Evolutionary conservation across 2,888 invertebrate genomes (phyloP).

Genomic region (Sinhomidia bicolor): DNA sequence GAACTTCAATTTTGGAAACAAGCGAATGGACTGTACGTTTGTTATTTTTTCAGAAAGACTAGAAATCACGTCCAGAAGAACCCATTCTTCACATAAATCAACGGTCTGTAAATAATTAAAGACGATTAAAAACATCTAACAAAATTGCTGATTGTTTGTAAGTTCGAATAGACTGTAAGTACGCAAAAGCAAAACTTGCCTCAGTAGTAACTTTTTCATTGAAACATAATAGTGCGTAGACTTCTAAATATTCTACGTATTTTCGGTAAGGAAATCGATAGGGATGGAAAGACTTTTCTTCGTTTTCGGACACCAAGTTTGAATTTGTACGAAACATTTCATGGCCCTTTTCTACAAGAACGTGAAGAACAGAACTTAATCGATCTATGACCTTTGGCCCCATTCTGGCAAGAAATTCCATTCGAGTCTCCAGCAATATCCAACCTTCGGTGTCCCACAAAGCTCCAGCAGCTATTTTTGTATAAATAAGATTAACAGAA

Average conservation of each 20-base stretch:
- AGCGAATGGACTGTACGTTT: not conserved
- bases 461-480: conserved; percentile 41
- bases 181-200: conserved; percentile 11
- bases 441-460: conserved; percentile 70
- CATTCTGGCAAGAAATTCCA: conserved; percentile 50
- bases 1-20: conserved; percentile 59
- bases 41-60: conserved; percentile 3
- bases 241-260: conserved; percentile 64
- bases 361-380: conserved; percentile 47
- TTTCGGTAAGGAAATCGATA: conserved; percentile 41
- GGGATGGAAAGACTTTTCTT: conserved; percentile 6
- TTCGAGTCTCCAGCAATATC: conserved; percentile 66
- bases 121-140: too few species aligned
- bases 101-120: too few species aligned
- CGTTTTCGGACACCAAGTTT: too few species aligned
- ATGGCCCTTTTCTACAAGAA: conserved; percentile 51
- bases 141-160: too few species aligned
- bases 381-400: not conserved
- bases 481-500: not conserved
- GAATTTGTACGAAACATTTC: not conserved
- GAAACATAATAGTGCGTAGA: conserved; percentile 44
- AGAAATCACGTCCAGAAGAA: conserved; percentile 47
- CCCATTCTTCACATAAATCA: not conserved
- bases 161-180: too few species aligned
- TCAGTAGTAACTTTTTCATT: conserved; percentile 15